Percentiles rank a stretch among this genome's conserved stretches.
phyloP scores from a whole-genome alignment of 2,113 vertebrate species.

The Grantiella picta region DNA sequence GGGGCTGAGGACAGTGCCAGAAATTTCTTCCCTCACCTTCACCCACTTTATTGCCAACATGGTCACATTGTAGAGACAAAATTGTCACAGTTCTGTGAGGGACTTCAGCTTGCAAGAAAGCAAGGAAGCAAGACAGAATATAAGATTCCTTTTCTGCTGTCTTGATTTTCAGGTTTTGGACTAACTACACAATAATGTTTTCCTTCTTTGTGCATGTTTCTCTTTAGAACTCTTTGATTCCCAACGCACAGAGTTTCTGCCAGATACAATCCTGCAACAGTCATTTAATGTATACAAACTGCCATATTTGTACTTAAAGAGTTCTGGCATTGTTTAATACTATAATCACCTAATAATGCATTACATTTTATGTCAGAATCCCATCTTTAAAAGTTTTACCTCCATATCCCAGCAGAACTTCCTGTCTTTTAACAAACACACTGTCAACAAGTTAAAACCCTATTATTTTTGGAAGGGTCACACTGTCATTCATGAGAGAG shows the following conservation, averaged over 20 bases:
- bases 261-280: not conserved
- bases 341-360: not conserved
- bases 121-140: not conserved
- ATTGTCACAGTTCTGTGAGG: not conserved
- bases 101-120: not conserved
- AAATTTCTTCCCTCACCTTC: not conserved
- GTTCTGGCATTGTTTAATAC: not conserved
- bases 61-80: not conserved
- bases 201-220: not conserved
- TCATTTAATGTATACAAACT: not conserved
- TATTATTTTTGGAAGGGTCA: not conserved
- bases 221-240: not conserved
- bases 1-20: not conserved
- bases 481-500: not conserved
- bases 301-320: not conserved
- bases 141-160: not conserved
- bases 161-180: not conserved
- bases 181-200: not conserved
- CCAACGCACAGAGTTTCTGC: not conserved
- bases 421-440: not conserved
- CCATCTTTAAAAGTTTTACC: not conserved
- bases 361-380: not conserved
- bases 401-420: not conserved
- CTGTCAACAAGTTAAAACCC: rapidly evolving
- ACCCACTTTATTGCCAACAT: not conserved